Evolutionary conservation across 1,140 invertebrate species (phyloP), one percentile per base, ranked within the genome.

Genomic region (Camponotus floridanus): DNA sequence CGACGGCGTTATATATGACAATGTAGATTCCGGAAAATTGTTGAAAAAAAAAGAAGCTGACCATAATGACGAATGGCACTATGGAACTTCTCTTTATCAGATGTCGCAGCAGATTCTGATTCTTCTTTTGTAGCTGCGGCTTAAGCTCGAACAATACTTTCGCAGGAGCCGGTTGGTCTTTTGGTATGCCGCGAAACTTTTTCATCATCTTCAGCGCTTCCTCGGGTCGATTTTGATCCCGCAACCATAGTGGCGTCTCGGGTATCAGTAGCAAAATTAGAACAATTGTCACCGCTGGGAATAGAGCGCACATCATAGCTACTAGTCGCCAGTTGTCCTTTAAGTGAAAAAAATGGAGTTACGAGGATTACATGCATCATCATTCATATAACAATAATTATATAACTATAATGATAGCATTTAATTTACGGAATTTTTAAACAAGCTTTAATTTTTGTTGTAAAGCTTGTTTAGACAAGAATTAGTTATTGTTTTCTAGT

Each of bases 1-100:
- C 93, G 26, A 96, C 95, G 0, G 97, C 97, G 88, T 98, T 98
- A 81, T 98, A 98, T 55, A 98, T 96, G 4, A 98, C 95, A 5
- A 97, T 97, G 88, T 97, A 98, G 31, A 97, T 96, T 1, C 98
- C 98, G 2, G 96, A 97, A 62, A 98, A 96, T 92, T 98, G 97
- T 92, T 98, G 97, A 91, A 98, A 97, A 86, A 97, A 96, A 93
- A 98, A 98, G 76, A 97, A 96, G 0, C 93, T 93, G 21, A 97
- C 93, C 87, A 97, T 95, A 6, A 98, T 96, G 0, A 95, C 33
- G n/a, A 97, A 95, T 0, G 97, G 97, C 64, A 97, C 96, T 61
- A 97, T 92, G 1, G 96, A 96, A 26, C 95, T 95, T 0, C 95
- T 95, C 9, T 95, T 93, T 0, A 92, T 59, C 55, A 96, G 86